These are phyloP conservation scores for Styela plicata DNA, from an alignment of 23 tunicate genomes.

Conservation along the genomic window DNA sequence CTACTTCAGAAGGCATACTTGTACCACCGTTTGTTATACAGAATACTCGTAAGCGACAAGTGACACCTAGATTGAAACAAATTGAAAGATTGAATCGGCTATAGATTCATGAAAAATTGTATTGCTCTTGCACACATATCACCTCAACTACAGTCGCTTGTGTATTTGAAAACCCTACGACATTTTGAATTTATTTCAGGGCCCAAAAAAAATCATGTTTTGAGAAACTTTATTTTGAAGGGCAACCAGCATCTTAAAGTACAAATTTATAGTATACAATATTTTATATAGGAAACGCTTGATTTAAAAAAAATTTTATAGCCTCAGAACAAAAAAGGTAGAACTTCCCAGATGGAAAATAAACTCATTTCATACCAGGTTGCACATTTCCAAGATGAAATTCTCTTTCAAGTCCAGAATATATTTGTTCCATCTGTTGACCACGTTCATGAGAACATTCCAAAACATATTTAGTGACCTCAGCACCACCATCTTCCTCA, in stretches of 20 bases:
- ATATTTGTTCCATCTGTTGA: conserved; percentile 29
- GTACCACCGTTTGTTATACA: conserved; percentile 40
- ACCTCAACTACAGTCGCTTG: too few relatives aligned
- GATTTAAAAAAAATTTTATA: too few relatives aligned
- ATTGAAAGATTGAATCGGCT: background rate
- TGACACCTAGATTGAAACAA: conserved; percentile 35
- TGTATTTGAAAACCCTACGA: background rate
- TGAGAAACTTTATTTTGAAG: too few relatives aligned
- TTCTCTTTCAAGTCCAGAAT: conserved; percentile 46
- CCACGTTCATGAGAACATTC: conserved; percentile 31
- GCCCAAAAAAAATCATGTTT: too few relatives aligned
- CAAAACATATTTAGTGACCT: conserved; percentile 34
- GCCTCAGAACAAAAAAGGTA: too few relatives aligned
- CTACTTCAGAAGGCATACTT: conserved; percentile 62
- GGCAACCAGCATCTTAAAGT: too few relatives aligned
- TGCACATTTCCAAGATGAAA: conserved; percentile 32
- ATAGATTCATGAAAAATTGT: background rate
- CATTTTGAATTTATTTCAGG: background rate
- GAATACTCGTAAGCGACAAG: conserved; percentile 47
- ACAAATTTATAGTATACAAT: too few relatives aligned
- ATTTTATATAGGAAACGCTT: too few relatives aligned
- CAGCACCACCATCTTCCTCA: conserved; percentile 60
- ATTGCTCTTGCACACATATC: background rate
- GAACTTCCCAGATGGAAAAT: background rate
- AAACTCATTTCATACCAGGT: conserved; percentile 38